These are phyloP conservation scores for Cettia cetti DNA, from an alignment of 2,113 vertebrate species.

Conservation along the genomic window DNA sequence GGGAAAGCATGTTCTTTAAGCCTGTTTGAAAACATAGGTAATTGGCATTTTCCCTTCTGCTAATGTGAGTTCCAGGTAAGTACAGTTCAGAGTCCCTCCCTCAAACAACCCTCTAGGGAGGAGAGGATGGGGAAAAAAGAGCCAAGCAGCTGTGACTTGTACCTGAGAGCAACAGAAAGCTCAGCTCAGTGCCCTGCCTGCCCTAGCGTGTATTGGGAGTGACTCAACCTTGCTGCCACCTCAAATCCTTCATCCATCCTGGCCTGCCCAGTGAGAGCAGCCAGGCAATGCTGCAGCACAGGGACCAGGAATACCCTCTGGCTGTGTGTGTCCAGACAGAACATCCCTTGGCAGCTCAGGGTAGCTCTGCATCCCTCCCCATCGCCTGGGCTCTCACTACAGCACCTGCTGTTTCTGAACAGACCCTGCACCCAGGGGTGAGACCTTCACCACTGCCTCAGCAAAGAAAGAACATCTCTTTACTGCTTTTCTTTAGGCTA, in stretches of 20 bases:
- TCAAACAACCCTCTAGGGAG: slow-evolving; percentile 9
- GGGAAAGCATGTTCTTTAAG: slow-evolving; percentile 33
- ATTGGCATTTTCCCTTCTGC: slow-evolving; percentile 61
- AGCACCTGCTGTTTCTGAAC: neutral
- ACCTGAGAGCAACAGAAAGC: neutral
- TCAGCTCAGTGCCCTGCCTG: neutral
- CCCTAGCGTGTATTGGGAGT: fast-evolving
- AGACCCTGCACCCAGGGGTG: neutral
- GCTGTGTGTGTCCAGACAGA: neutral
- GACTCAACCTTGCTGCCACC: neutral
- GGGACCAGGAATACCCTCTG: neutral
- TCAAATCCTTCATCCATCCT: neutral
- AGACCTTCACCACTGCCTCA: neutral
- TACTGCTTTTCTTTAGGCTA: neutral
- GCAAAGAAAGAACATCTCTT: neutral
- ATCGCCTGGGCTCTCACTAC: neutral
- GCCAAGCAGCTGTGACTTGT: neutral
- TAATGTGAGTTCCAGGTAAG: slow-evolving; percentile 43
- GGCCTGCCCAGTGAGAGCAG: neutral
- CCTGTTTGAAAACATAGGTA: slow-evolving; percentile 73
- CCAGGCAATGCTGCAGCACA: neutral
- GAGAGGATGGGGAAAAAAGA: neutral
- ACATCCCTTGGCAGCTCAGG: neutral
- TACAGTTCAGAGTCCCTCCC: slow-evolving; percentile 40
- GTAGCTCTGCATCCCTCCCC: neutral